Conservation (phyloP, 2,888 invertebrate species). For the Agrotis segetum region DNA sequence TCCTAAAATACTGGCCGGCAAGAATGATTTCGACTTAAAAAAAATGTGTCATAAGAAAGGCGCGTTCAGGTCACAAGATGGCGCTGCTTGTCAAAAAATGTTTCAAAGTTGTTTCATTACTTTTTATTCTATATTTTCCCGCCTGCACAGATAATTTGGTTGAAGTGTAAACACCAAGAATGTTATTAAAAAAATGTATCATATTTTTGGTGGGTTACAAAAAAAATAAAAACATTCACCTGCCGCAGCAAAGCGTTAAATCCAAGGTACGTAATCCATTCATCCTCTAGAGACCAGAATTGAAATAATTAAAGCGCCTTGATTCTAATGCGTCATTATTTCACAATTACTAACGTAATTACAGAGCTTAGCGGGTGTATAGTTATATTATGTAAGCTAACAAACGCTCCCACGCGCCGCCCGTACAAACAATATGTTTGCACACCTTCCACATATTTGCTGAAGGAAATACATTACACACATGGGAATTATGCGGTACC, state of each 20-base stretch:
- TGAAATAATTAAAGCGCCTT: conserved; percentile 45
- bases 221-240: conserved; percentile 13
- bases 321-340: conserved; percentile 50
- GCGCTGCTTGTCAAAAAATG: no score
- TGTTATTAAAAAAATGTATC: neutral
- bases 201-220: conserved; percentile 1
- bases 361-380: conserved; percentile 47
- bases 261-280: conserved; percentile 27
- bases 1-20: neutral
- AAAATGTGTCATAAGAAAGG: neutral
- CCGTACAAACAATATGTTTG: conserved; percentile 64
- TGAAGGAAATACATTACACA: conserved; percentile 66
- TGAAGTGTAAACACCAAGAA: no score
- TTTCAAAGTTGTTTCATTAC: no score
- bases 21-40: neutral
- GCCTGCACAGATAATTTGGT: no score
- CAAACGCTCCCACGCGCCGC: conserved; percentile 48
- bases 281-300: conserved; percentile 22
- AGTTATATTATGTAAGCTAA: conserved; percentile 40
- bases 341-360: conserved; percentile 57
- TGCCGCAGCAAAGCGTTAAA: conserved; percentile 7
- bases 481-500: conserved; percentile 63
- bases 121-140: no score
- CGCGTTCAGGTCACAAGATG: neutral
- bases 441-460: conserved; percentile 69